These are phyloP conservation scores for Papilio xuthus DNA, from an alignment of 1,140 invertebrate species.

Conservation along the genomic window DNA sequence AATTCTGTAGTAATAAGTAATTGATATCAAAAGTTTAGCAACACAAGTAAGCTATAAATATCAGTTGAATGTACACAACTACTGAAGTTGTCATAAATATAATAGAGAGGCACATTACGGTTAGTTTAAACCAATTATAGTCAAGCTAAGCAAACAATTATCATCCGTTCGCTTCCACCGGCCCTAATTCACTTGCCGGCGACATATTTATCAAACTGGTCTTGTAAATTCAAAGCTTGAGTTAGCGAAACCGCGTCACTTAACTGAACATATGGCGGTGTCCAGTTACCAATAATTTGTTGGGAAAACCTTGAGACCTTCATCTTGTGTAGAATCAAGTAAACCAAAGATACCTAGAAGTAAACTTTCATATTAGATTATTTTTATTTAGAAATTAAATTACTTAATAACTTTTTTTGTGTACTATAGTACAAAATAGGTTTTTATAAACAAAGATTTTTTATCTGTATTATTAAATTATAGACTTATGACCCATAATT, in stretches of 20 bases:
- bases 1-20: no score
- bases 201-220: constrained; percentile 52
- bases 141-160: constrained; percentile 51
- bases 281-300: constrained; percentile 30
- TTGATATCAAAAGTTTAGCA: not conserved
- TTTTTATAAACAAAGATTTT: no score
- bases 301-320: constrained; percentile 19
- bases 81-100: constrained; percentile 8
- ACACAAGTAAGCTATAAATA: constrained; percentile 2
- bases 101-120: constrained; percentile 28
- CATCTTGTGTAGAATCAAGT: not conserved
- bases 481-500: no score
- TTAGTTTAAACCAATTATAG: constrained; percentile 51
- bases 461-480: no score
- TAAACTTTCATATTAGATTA: no score
- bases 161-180: constrained; percentile 51
- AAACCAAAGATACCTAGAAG: no score
- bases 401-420: no score
- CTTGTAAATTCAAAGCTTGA: constrained; percentile 46
- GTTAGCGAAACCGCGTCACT: constrained; percentile 52
- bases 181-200: constrained; percentile 57
- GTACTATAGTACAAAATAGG: not conserved
- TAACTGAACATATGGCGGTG: constrained; percentile 46
- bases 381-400: no score
- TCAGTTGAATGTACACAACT: constrained; percentile 11